Evolutionary conservation across 1,140 invertebrate genomes (phyloP).

Genomic region (Eulimnadia texana): DNA sequence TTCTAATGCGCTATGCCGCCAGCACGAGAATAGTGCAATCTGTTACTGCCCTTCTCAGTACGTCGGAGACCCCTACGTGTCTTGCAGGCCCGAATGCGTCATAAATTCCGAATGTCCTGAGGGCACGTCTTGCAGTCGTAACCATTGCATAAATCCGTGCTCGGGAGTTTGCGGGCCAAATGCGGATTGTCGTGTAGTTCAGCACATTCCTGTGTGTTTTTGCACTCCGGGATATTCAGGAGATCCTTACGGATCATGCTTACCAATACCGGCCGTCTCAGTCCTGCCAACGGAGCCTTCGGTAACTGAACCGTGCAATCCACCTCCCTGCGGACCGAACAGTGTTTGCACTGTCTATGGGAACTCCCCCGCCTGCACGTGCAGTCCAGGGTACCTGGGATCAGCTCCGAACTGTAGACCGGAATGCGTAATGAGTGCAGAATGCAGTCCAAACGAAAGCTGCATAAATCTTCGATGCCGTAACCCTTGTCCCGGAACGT

Average conservation of each 20-base stretch:
- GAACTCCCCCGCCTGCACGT: slow-evolving; percentile 59
- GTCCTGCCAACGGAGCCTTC: slow-evolving; percentile 1
- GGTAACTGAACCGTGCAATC: slow-evolving; percentile 34
- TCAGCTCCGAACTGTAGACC: slow-evolving; percentile 34
- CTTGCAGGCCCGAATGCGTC: slow-evolving; percentile 46
- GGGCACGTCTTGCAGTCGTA: slow-evolving; percentile 50
- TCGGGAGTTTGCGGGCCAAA: slow-evolving; percentile 55
- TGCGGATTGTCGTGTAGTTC: slow-evolving; percentile 50
- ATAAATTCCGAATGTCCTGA: slow-evolving; percentile 53
- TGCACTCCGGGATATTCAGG: slow-evolving; percentile 49
- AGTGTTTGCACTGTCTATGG: slow-evolving; percentile 58
- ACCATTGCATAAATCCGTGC: slow-evolving; percentile 62
- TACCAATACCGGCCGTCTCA: slow-evolving; percentile 31
- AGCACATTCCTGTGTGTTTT: slow-evolving; percentile 54
- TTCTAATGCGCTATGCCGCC: slow-evolving; percentile 53
- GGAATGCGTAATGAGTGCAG: slow-evolving; percentile 70
- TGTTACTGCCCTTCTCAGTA: slow-evolving; percentile 57
- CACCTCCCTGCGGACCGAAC: slow-evolving; percentile 56
- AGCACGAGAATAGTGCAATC: slow-evolving; percentile 55
- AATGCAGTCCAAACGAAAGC: slow-evolving; percentile 42
- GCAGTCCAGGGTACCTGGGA: slow-evolving; percentile 44
- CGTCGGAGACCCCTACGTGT: slow-evolving; percentile 59
- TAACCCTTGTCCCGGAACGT: slow-evolving; percentile 52
- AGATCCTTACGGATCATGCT: slow-evolving; percentile 55
- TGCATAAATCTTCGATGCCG: slow-evolving; percentile 52